These are phyloP conservation scores for Rhopilema esculentum DNA, from an alignment of 30 jellyfish, hydroid and myxozoan genomes.

Conservation along the genomic window DNA sequence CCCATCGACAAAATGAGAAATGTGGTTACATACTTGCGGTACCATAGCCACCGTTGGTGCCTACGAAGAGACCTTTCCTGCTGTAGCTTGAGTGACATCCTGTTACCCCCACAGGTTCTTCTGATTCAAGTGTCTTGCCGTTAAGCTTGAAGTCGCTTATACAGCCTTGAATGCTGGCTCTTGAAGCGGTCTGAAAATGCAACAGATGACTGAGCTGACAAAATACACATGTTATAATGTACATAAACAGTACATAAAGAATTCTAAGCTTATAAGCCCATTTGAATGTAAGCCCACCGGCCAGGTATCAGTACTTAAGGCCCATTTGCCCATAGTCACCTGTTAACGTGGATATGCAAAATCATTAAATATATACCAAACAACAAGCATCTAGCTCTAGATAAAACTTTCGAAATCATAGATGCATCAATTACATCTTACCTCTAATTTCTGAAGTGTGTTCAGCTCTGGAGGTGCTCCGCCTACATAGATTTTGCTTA, in stretches of 20 bases:
- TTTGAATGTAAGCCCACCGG: neutral
- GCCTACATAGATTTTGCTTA: constrained; percentile 65
- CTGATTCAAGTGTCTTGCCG: constrained; percentile 59
- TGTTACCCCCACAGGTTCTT: constrained; percentile 55
- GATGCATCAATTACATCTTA: constrained; percentile 3
- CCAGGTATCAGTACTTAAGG: neutral
- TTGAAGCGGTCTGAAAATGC: constrained; percentile 31
- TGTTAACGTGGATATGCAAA: no score
- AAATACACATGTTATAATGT: neutral
- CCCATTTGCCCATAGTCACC: neutral
- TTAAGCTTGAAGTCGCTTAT: constrained; percentile 58
- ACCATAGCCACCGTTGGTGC: constrained; percentile 77
- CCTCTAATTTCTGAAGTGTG: constrained; percentile 76
- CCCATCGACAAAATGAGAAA: neutral
- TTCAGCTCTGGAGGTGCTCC: constrained; percentile 76
- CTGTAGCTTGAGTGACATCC: constrained; percentile 65
- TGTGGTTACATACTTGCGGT: constrained; percentile 51
- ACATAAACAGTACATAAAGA: constrained; percentile 12
- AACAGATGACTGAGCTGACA: neutral
- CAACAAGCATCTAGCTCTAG: no score
- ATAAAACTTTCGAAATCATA: neutral
- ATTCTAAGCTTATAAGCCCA: neutral
- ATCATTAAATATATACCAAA: no score
- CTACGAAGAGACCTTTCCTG: constrained; percentile 68
- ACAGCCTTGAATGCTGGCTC: constrained; percentile 77